Evolutionary conservation across 2,888 invertebrate genomes (phyloP).

Genomic region (Philereme transversata): DNA sequence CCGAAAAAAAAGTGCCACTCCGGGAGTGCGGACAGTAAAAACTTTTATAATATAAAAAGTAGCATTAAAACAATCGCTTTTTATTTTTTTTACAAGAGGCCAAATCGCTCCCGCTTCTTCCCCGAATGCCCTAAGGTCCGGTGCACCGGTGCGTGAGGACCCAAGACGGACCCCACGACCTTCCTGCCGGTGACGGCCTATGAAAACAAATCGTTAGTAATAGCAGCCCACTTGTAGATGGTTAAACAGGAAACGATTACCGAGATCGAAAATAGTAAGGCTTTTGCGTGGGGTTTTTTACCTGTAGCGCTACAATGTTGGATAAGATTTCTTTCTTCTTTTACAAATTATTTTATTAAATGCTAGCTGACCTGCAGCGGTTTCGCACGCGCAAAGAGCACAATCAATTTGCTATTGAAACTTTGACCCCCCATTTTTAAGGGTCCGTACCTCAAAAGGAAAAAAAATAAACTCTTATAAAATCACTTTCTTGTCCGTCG

Average conservation of each 20-base stretch:
- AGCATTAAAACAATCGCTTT: background rate
- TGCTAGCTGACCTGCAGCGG: no score
- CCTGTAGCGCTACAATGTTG: conserved; percentile 2
- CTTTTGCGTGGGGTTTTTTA: conserved; percentile 19
- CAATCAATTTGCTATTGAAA: no score
- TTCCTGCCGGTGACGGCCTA: conserved; percentile 71
- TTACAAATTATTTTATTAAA: no score
- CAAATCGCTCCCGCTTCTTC: conserved; percentile 44
- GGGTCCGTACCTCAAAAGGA: no score
- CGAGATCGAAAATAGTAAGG: conserved; percentile 24
- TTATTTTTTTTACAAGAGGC: background rate
- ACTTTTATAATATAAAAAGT: no score
- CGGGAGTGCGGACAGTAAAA: no score
- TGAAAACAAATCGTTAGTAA: conserved; percentile 74
- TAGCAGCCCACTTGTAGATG: conserved; percentile 43
- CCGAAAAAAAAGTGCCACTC: no score
- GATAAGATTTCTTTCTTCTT: no score
- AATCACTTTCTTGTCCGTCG: no score
- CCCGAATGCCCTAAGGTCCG: conserved; percentile 45
- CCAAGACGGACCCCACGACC: conserved; percentile 61
- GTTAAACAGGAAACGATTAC: conserved; percentile 34
- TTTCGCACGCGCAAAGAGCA: no score
- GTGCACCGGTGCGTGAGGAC: conserved; percentile 70
- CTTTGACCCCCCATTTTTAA: no score
- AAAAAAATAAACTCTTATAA: no score